Evolutionary conservation across 2,888 invertebrate genomes (phyloP), one percentile per base, ranked within the genome.

Genomic region (Carcina quercana): DNA sequence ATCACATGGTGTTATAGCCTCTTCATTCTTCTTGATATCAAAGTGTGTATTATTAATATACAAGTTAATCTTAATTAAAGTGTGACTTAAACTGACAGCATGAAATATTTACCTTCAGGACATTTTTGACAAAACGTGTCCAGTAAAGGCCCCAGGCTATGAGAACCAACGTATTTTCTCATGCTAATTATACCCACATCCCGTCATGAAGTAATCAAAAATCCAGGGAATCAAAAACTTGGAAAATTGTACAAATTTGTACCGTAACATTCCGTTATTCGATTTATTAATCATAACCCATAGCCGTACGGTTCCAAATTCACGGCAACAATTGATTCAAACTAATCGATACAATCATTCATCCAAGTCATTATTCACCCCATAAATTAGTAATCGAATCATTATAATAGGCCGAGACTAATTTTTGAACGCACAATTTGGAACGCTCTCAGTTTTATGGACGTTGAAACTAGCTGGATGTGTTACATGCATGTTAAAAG

Each of bases 331-430:
- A 71, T 71, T 71, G 62, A 69, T 66, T 64, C 40, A 45, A 53
- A 49, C 50, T 35, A 33, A 38, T 38, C 35, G 38, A 67, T 66
- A 61, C 50, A 53, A 66, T 60, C n/a, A n/a, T n/a, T n/a, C n/a
- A n/a, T n/a, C n/a, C n/a, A n/a, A 65, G 61, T 61, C 59, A 75
- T 80, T 80, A 73, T 64, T 69, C 74, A 73, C 75, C 73, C 73
- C 68, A 72, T 80, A 78, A 79, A 82, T 80, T 72, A 71, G 56
- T 74, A 74, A 76, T 79, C 68, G 74, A 78, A 79, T 78, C 66
- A 66, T 65, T 62, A 56, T 76, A 79, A 82, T 80, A 68, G 76
- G 71, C 75, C 73, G 61, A 50, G 47, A 58, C 74, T 52, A 75
- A 82, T 79, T 72, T 68, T 66, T 66, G 72, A 73, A 73, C 68